phyloP scores from a whole-genome alignment of 2,888 invertebrate species.

The Eustalomyia histrio region DNA sequence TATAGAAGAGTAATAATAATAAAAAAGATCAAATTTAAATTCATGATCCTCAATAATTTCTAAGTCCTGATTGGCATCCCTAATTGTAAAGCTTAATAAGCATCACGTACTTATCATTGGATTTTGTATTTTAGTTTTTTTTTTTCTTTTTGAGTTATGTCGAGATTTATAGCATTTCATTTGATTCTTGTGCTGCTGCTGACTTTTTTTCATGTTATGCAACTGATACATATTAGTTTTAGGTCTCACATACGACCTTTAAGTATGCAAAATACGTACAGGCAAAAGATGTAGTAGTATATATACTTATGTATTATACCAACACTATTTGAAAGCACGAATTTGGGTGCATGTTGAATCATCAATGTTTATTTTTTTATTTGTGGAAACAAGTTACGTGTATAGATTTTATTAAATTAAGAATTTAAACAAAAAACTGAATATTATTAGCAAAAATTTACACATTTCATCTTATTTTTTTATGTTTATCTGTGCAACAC shows the following conservation, averaged over 20 bases:
- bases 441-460: no score
- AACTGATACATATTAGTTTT: slow-evolving; percentile 36
- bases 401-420: background rate
- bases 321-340: background rate
- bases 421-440: background rate
- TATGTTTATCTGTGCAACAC: no score
- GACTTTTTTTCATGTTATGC: background rate
- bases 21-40: no score
- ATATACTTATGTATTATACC: no score
- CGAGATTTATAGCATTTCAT: slow-evolving; percentile 2
- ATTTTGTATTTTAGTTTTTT: slow-evolving; percentile 27
- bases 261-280: slow-evolving; percentile 40
- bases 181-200: background rate
- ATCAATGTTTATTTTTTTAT: background rate
- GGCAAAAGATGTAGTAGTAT: no score
- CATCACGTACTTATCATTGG: slow-evolving; percentile 61
- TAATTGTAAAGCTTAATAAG: slow-evolving; percentile 39
- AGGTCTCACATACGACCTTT: slow-evolving; percentile 39
- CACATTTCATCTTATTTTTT: no score
- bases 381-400: background rate
- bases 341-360: background rate
- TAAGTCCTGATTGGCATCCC: no score
- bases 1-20: no score
- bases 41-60: no score
- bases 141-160: slow-evolving; percentile 4